Evolutionary conservation across 2,797 vertebrate species (phyloP).

Genomic region (Gymnothorax reevesii): DNA sequence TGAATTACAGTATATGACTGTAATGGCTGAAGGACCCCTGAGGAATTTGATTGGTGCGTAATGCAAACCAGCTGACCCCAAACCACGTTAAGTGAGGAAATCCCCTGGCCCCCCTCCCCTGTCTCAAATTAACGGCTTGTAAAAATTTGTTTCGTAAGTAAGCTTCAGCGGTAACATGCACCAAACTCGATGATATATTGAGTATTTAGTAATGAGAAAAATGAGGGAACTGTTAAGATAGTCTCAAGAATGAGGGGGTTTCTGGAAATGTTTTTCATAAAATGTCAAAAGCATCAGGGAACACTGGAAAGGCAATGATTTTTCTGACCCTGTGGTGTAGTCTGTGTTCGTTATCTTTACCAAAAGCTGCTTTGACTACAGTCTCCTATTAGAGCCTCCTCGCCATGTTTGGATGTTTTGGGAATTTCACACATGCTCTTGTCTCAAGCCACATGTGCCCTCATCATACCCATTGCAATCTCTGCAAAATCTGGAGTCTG

Average conservation of each 20-base stretch:
- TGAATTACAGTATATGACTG: not conserved
- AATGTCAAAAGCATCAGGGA: not conserved
- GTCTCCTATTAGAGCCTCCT: not conserved
- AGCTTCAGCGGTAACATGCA: not conserved
- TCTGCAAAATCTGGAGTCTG: slow-evolving; percentile 1
- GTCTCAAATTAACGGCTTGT: not conserved
- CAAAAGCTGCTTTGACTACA: not conserved
- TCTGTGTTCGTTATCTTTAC: not conserved
- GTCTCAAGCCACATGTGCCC: not conserved
- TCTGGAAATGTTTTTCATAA: not conserved
- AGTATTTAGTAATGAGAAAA: not conserved
- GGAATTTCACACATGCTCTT: not conserved
- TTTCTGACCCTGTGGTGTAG: not conserved
- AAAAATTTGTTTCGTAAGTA: not conserved
- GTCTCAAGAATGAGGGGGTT: not conserved
- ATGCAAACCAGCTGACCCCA: not conserved
- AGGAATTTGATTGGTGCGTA: not conserved
- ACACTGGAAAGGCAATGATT: not conserved
- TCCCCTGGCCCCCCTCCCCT: not conserved
- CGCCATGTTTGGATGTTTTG: not conserved
- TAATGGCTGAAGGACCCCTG: not conserved
- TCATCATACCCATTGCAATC: not conserved
- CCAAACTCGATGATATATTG: not conserved
- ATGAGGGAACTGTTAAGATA: not conserved
- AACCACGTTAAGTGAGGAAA: not conserved